Conservation (phyloP, 2,888 invertebrate genomes). For the Hedya salicella region DNA sequence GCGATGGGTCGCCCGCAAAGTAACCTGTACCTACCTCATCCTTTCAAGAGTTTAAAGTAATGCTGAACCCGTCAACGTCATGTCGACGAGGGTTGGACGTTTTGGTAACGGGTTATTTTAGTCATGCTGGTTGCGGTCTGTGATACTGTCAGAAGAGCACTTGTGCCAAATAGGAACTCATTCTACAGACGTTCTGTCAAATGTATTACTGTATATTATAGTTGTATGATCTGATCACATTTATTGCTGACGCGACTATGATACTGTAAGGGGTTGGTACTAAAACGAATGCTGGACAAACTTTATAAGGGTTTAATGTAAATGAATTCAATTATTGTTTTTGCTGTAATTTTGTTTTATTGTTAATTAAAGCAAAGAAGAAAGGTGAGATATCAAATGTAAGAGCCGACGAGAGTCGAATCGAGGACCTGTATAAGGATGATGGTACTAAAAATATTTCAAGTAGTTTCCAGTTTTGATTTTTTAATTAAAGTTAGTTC, state of each 20-base stretch:
- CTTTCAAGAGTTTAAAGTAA: constrained; percentile 64
- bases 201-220: constrained; percentile 12
- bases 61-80: constrained; percentile 60
- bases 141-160: constrained; percentile 27
- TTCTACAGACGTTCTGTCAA: constrained; percentile 9
- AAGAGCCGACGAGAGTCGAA: constrained; percentile 66
- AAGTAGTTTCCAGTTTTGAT: constrained; percentile 22
- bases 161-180: constrained; percentile 11
- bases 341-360: constrained; percentile 54
- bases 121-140: constrained; percentile 38
- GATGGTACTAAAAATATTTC: constrained; percentile 66
- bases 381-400: constrained; percentile 73
- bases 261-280: constrained; percentile 8
- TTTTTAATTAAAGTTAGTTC: constrained; percentile 1
- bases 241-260: constrained; percentile 10
- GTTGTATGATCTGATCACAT: constrained; percentile 20
- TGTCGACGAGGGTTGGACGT: constrained; percentile 55
- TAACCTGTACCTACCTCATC: constrained; percentile 69
- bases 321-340: constrained; percentile 3
- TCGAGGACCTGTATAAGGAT: constrained; percentile 64
- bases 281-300: constrained; percentile 22
- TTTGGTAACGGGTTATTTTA: constrained; percentile 62
- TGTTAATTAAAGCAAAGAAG: constrained; percentile 81
- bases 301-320: constrained; percentile 20
- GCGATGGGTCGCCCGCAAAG: constrained; percentile 73